These are phyloP conservation scores for Cettia cetti DNA, from an alignment of 2,113 vertebrate genomes.

Conservation along the genomic window DNA sequence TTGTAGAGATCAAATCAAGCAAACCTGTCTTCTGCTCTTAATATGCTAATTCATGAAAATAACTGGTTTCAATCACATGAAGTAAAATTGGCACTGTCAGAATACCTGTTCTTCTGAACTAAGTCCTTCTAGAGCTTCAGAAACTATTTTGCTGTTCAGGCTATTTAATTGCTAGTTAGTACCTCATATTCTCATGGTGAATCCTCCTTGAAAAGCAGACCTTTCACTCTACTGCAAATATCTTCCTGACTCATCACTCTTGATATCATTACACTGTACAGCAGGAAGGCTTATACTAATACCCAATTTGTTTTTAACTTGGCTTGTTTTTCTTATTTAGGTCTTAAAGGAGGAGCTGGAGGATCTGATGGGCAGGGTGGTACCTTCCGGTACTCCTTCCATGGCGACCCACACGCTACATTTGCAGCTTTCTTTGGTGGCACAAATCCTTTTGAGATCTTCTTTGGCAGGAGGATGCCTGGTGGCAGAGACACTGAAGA, in stretches of 20 bases:
- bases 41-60: neutral
- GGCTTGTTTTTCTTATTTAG: constrained; percentile 62
- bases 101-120: neutral
- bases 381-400: constrained; percentile 94
- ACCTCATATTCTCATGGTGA: neutral
- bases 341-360: constrained; percentile 92
- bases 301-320: neutral
- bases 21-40: neutral
- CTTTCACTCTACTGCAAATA: neutral
- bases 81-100: neutral
- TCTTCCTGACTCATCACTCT: neutral
- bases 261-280: neutral
- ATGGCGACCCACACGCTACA: constrained; percentile 95
- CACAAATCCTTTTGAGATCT: constrained; percentile 96
- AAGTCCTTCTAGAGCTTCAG: neutral
- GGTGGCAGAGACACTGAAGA: constrained; percentile 90
- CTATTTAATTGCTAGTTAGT: neutral
- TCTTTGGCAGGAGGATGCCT: constrained; percentile 90
- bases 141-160: neutral
- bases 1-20: neutral
- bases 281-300: neutral
- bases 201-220: neutral
- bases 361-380: constrained; percentile 88
- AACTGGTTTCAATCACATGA: neutral
- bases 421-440: constrained; percentile 97